Base-by-base conservation (phyloP, 2,888 invertebrate species). In the Dusona sp. region DNA sequence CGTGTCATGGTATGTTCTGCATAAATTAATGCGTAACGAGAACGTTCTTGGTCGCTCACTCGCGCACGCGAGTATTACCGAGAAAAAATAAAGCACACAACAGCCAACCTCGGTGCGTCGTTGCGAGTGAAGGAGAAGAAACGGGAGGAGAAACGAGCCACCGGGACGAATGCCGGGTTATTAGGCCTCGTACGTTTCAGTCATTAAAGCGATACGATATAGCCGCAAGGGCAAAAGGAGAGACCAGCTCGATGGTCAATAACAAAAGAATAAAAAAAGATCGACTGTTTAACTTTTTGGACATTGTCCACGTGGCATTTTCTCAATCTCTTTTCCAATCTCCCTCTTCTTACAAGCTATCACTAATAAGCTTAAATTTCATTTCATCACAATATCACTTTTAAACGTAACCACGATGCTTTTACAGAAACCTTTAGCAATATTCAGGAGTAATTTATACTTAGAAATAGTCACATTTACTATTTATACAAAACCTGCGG, bases 21-120 rank as follows among this genome's bases (percentile, higher is more conserved):
- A 88, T 88, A 84, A 79, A 83, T 87, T 88, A 85, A 88, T 86
- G 85, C 83, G 88, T 88, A 88, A 88, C 87, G 83, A 88, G 88
- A 82, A 79, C 82, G 74, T 87, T 75, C 84, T 79, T 87, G 75
- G 51, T 83, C 79, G 81, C 80, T 80, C 73, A 13, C 61, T 61
- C 61, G 16, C 54, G 54, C n/a, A 45, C 65, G 51, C 81, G 81
- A 77, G 84, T 81, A 84, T 84, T 87, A 84, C 75, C 68, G 54
- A 36, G 38, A 68, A 74, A 79, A 79, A 79, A 74, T 38, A 72
- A 72, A 38, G 38, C 67, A 67, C 16, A 65, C 48, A 48, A 67
- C 54, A 68, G 54, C 51, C 61, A 45, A 36, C 54, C 74, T 61
- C 61, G 29, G 61, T 61, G 57, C 57, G 54, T 73, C 72, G 70